Base-by-base conservation (phyloP, 1,140 invertebrate genomes). In the Glossosoma conforme region DNA sequence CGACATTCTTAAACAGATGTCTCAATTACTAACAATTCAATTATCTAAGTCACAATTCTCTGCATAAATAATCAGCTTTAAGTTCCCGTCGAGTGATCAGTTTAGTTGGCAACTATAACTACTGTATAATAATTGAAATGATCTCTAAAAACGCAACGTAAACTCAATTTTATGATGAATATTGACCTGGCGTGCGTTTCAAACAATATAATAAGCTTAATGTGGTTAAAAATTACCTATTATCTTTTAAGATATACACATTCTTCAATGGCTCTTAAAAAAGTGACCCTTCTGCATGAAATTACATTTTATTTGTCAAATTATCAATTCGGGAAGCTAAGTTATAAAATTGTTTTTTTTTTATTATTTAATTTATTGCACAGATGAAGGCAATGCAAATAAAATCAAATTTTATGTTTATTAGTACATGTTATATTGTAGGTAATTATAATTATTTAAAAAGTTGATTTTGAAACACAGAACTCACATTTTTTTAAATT, bases 31-130 rank as follows among this genome's bases (percentile, higher is more conserved):
- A 40, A 33, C 36, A 48, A 48, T 48, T 48, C 37, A 38, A 48
- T 33, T 35, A 44, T 44, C 43, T 44, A 44, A 18, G 36, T 17
- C 6, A 17, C 36, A 18, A 19, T 38, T 38, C 36, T 19, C 11
- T 21, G 24, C 20, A 9, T 6, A 14, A 40, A 13, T 9, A 9
- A 8, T 5, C 41, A 11, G 22, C 43, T 52, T 45, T 44, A 45
- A 50, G 53, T 55, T 55, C 28, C 47, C 53, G 13, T 50, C 35
- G 46, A 55, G 53, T 50, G 53, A 55, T 49, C 45, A 44, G 42
- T 36, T 43, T 36, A 44, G 46, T 48, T 17, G 53, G 53, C 45
- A 38, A 55, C 41, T 18, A 28, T 36, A 52, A 24, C 38, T 43
- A 50, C 40, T 43, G 44, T 50, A 35, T 50, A 22, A 49, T 50